Conservation (phyloP, 2,888 invertebrate species). For the Xestia rhomboidea region DNA sequence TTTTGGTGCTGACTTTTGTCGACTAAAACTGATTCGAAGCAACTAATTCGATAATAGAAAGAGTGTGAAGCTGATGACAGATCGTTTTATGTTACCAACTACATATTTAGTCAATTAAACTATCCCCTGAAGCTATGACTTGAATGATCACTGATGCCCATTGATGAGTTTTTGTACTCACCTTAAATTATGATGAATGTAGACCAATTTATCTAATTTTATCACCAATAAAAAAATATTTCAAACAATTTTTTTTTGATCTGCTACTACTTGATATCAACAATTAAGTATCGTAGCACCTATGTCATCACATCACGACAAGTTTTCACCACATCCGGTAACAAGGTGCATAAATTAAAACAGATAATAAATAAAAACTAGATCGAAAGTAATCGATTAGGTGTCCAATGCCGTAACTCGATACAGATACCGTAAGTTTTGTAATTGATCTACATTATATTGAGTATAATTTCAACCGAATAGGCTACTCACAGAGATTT, state of each 20-base stretch:
- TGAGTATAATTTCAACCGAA: slow-evolving; percentile 64
- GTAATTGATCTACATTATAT: slow-evolving; percentile 74
- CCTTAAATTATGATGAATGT: slow-evolving; percentile 47
- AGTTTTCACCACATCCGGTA: slow-evolving; percentile 81
- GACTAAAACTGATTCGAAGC: neutral
- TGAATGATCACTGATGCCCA: slow-evolving; percentile 47
- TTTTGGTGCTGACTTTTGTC: neutral
- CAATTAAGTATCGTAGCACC: slow-evolving; percentile 67
- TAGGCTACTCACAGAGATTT: slow-evolving; percentile 57
- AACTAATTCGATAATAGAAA: slow-evolving; percentile 18
- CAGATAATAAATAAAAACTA: slow-evolving; percentile 73
- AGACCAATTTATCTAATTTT: slow-evolving; percentile 46
- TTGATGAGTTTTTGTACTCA: slow-evolving; percentile 33
- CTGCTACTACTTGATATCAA: slow-evolving; percentile 59
- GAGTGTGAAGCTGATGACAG: slow-evolving; percentile 47
- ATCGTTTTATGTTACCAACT: slow-evolving; percentile 29
- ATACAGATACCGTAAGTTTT: slow-evolving; percentile 71
- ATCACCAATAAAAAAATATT: slow-evolving; percentile 22
- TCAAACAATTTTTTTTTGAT: slow-evolving; percentile 43
- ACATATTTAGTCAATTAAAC: slow-evolving; percentile 44
- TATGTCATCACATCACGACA: slow-evolving; percentile 72
- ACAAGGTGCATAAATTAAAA: slow-evolving; percentile 74
- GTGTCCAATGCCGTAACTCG: slow-evolving; percentile 71
- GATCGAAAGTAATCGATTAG: slow-evolving; percentile 76
- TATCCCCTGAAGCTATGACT: slow-evolving; percentile 44